These are phyloP conservation scores for Carassius auratus DNA, from an alignment of 2,113 vertebrate species.

Conservation along the genomic window DNA sequence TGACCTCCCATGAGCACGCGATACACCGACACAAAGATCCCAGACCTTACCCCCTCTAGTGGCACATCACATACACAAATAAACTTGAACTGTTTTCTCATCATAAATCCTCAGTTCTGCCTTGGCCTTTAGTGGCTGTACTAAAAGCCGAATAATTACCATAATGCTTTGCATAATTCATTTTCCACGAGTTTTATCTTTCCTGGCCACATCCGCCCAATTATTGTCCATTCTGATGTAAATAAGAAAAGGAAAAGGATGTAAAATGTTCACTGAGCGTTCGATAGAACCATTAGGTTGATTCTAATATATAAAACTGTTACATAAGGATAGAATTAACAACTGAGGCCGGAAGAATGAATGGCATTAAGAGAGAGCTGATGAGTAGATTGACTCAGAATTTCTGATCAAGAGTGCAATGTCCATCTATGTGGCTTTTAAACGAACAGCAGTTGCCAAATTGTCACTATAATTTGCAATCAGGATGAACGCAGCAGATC, in stretches of 20 bases:
- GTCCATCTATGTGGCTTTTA: background rate
- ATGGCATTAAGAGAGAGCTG: background rate
- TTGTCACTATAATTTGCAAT: background rate
- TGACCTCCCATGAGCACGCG: background rate
- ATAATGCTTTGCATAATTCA: conserved; percentile 43
- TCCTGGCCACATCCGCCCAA: background rate
- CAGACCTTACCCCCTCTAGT: conserved; percentile 38
- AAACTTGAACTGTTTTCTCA: conserved; percentile 4
- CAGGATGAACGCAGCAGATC: background rate
- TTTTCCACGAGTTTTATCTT: conserved; percentile 26
- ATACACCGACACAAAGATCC: background rate
- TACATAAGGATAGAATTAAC: background rate
- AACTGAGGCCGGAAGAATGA: background rate
- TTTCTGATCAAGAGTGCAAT: background rate
- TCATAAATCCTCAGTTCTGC: conserved; percentile 30
- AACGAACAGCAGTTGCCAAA: background rate
- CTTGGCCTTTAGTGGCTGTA: conserved; percentile 8
- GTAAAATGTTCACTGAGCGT: background rate
- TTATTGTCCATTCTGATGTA: conserved; percentile 31
- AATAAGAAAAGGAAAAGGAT: background rate
- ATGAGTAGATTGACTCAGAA: conserved; percentile 15
- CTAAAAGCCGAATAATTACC: conserved; percentile 34
- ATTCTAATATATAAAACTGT: conserved; percentile 4
- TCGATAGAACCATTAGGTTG: conserved; percentile 30
- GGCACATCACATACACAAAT: background rate